Percentiles rank a stretch among this genome's conserved stretches.
phyloP scores from a whole-genome alignment of 2,797 vertebrate species.

The Taeniopygia guttata region DNA sequence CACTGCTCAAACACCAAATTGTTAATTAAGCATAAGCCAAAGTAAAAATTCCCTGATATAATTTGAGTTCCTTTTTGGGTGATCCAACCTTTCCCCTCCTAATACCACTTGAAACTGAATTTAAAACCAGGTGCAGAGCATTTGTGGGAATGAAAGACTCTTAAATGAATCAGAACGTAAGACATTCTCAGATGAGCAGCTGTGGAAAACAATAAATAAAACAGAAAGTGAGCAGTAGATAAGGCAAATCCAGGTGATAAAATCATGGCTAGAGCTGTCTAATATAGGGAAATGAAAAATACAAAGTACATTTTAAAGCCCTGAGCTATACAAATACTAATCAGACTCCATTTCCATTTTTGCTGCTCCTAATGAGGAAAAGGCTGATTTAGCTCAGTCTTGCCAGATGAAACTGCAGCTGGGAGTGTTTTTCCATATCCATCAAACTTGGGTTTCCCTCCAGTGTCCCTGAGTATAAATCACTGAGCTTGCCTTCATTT shows the following conservation, averaged over 20 bases:
- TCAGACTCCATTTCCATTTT: not conserved
- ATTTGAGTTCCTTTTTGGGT: not conserved
- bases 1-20: not conserved
- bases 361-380: not conserved
- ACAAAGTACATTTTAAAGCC: not conserved
- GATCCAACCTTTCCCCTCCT: not conserved
- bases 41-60: not conserved
- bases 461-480: not conserved
- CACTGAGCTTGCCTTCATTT: not conserved
- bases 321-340: conserved; percentile 12
- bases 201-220: conserved; percentile 54
- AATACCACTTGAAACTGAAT: not conserved
- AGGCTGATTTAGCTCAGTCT: not conserved
- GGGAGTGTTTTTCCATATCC: not conserved
- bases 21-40: not conserved
- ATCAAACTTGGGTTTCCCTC: not conserved
- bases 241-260: not conserved
- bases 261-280: not conserved
- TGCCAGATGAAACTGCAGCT: conserved; percentile 6
- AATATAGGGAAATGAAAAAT: not conserved
- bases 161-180: not conserved
- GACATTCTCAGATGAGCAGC: not conserved
- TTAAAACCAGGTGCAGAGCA: not conserved
- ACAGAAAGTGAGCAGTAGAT: not conserved
- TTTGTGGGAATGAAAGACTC: not conserved